A percentile compares a stretch with the other conserved stretches of the same genome.
Conservation (phyloP, 2,888 invertebrate species). For the Unio pictorum region DNA sequence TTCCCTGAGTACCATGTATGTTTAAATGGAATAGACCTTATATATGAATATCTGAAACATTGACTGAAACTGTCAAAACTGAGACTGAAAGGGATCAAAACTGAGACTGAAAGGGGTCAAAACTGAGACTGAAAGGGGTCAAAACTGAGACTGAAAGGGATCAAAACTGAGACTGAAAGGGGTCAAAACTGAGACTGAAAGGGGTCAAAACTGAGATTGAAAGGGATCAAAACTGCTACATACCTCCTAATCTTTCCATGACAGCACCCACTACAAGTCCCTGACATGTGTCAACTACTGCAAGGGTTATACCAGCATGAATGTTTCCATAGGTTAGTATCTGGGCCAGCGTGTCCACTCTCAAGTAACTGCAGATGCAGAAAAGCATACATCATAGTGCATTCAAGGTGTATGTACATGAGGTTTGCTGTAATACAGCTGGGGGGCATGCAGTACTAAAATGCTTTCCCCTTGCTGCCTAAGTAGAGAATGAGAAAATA, state of each 20-base stretch:
- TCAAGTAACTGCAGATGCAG: conserved; percentile 75
- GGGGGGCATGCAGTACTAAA: no score
- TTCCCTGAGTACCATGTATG: no score
- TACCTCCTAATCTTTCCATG: conserved; percentile 81
- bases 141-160: background rate
- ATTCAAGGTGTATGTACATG: no score
- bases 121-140: background rate
- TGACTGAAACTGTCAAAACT: background rate
- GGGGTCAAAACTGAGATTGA: background rate
- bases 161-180: background rate
- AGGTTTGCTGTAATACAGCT: no score
- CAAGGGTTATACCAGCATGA: conserved; percentile 75
- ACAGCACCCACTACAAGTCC: conserved; percentile 89
- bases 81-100: background rate
- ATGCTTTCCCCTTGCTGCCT: no score
- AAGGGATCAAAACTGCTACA: background rate
- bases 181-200: background rate
- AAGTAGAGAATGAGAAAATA: no score
- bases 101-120: background rate
- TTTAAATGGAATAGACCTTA: background rate
- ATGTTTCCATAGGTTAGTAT: conserved; percentile 87
- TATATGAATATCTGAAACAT: background rate
- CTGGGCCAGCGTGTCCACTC: conserved; percentile 91
- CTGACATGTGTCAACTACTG: conserved; percentile 90
- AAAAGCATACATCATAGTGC: no score